A percentile compares a stretch with the other conserved stretches of the same genome.
phyloP scores from a whole-genome alignment of 92 coral and sea anemone species.

The Ricordea florida region DNA sequence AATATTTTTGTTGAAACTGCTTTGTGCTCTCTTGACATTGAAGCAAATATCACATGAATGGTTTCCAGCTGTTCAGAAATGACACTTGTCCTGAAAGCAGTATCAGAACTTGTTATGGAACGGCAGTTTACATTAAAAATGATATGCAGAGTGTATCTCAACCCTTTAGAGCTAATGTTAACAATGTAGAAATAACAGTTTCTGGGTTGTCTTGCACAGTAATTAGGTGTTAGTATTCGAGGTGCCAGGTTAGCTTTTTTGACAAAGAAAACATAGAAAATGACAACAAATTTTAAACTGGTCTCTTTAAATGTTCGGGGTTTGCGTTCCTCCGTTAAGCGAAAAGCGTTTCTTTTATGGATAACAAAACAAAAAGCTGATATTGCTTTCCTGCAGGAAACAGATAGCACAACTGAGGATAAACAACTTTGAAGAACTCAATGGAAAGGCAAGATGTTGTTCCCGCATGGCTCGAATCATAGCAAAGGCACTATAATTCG shows the following conservation, averaged over 20 bases:
- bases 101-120: conserved; percentile 7
- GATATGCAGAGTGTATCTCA: background rate
- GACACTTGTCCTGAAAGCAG: background rate
- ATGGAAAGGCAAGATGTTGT: background rate
- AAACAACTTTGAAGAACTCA: background rate
- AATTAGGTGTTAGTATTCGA: background rate
- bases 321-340: background rate
- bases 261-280: background rate
- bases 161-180: background rate
- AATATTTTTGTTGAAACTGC: too few species aligned
- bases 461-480: background rate
- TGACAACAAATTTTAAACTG: background rate
- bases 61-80: background rate
- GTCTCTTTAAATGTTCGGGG: background rate
- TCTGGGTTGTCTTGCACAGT: background rate
- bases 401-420: background rate
- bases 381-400: background rate
- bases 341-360: background rate
- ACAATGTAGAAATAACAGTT: background rate
- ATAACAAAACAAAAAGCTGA: background rate
- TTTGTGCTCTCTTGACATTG: background rate
- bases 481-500: background rate
- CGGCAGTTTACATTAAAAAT: conserved; percentile 13
- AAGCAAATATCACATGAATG: background rate
- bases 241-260: background rate